A percentile compares a stretch with the other conserved stretches of the same genome.
Evolutionary conservation across 2,113 vertebrate genomes (phyloP).

Genomic region (Onychorhynchus coronatus): DNA sequence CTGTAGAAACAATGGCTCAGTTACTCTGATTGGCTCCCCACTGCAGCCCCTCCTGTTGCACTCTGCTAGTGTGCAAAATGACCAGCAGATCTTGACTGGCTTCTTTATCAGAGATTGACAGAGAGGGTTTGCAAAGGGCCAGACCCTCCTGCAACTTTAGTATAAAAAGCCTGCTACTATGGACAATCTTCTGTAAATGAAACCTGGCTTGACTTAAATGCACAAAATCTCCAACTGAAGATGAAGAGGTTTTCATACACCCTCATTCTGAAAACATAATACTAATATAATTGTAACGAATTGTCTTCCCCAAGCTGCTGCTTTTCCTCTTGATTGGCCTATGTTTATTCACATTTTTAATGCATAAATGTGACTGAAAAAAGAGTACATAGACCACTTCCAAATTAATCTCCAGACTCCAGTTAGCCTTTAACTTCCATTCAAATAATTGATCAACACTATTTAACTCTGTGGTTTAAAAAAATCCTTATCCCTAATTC

Average conservation of each 20-base stretch:
- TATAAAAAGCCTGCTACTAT: background rate
- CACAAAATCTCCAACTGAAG: background rate
- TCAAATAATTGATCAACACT: background rate
- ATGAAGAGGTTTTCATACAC: background rate
- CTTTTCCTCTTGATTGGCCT: background rate
- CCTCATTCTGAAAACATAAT: background rate
- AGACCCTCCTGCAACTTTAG: background rate
- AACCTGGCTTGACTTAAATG: background rate
- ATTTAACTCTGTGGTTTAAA: background rate
- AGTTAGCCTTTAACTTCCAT: background rate
- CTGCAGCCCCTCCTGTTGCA: background rate
- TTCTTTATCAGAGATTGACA: background rate
- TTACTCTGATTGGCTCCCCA: background rate
- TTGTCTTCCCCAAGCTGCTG: background rate
- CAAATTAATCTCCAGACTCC: background rate
- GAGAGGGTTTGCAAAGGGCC: accelerated
- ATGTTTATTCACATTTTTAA: background rate
- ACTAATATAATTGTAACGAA: background rate
- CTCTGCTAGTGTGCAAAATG: background rate
- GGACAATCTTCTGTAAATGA: background rate
- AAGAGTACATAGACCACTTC: background rate
- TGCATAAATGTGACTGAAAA: background rate
- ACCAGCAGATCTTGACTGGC: background rate
- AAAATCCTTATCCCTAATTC: background rate
- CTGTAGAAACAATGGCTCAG: background rate